These are phyloP conservation scores for Epirrhoe tristata DNA, from an alignment of 2,888 invertebrate genomes.

Conservation along the genomic window DNA sequence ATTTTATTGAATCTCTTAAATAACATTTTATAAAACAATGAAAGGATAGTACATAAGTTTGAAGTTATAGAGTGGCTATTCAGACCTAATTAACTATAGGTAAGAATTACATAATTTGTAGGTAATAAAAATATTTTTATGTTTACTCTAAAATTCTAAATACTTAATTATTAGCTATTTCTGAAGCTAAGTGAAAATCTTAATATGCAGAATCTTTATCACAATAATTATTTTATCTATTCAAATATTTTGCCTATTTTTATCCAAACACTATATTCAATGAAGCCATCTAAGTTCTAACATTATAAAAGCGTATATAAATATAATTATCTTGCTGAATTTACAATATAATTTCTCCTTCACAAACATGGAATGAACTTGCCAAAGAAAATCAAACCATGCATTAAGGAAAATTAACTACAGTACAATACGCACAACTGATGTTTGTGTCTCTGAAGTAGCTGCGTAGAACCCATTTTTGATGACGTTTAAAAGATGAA, in stretches of 20 bases:
- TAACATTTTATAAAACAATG: constrained; percentile 50
- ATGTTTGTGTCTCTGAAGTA: too few relatives aligned
- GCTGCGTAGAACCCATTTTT: too few relatives aligned
- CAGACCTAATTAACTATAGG: constrained; percentile 10
- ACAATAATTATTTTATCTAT: constrained; percentile 38
- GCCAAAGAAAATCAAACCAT: background rate
- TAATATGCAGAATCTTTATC: constrained; percentile 37
- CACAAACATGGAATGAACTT: background rate
- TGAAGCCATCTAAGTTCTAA: constrained; percentile 19
- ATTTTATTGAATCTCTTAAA: constrained; percentile 52
- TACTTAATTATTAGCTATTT: constrained; percentile 38
- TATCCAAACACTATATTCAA: constrained; percentile 7
- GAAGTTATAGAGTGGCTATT: constrained; percentile 29
- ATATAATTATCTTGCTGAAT: background rate
- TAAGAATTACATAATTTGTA: constrained; percentile 18
- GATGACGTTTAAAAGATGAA: too few relatives aligned
- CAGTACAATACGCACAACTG: background rate
- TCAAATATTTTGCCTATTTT: constrained; percentile 20
- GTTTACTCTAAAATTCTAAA: constrained; percentile 38
- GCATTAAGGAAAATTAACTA: background rate
- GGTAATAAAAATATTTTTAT: constrained; percentile 29
- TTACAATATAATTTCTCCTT: background rate
- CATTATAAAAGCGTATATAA: constrained; percentile 10
- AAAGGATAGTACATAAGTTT: constrained; percentile 44
- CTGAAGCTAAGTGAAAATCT: constrained; percentile 33